Base-by-base conservation (phyloP, 1,140 invertebrate species). In the Pygmarrhopalites habei region DNA sequence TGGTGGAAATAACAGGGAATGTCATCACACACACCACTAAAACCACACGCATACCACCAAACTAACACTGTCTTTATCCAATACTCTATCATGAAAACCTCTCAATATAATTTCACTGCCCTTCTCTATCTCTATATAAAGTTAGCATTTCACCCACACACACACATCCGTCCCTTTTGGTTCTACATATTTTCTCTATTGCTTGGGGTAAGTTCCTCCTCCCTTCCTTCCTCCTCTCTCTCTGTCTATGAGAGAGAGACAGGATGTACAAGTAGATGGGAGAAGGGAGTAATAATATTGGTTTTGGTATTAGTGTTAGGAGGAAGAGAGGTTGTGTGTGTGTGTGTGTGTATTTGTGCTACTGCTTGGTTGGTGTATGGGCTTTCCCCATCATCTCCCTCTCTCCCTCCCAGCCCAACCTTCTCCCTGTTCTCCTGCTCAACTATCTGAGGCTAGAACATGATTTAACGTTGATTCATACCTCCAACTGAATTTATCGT, bases 381-480 rank as follows among this genome's bases (percentile, higher is more conserved):
- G n/a, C n/a, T n/a, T n/a, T n/a, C n/a, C n/a, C n/a, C n/a, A n/a
- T n/a, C n/a, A n/a, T n/a, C 2, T 39, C 19, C 29, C 15, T 39
- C 23, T 43, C 47, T 62, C 21, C 52, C 28, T 43, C 46, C 52
- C 39, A 44, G 60, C 52, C 60, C 60, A 62, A 51, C 60, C 60
- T 62, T 62, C 60, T 62, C 53, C 60, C 53, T 62, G 60, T 62
- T 56, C 41, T 39, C 41, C 32, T 43, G 26, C 51, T 55, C 51
- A 55, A 62, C 35, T 56, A 57, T 62, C 32, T 62, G 49, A n/a
- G 35, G 29, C 52, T 30, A 47, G 30, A 57, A 57, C 51, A 62
- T 56, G 60, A 62, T 62, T 62, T 62, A 62, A 47, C 60, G 41
- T 62, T 62, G 60, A 62, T 62, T 62, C 53, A 55, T 62, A 46